Base-by-base conservation (phyloP, 1,140 invertebrate genomes). In the Drosophila oshimai region DNA sequence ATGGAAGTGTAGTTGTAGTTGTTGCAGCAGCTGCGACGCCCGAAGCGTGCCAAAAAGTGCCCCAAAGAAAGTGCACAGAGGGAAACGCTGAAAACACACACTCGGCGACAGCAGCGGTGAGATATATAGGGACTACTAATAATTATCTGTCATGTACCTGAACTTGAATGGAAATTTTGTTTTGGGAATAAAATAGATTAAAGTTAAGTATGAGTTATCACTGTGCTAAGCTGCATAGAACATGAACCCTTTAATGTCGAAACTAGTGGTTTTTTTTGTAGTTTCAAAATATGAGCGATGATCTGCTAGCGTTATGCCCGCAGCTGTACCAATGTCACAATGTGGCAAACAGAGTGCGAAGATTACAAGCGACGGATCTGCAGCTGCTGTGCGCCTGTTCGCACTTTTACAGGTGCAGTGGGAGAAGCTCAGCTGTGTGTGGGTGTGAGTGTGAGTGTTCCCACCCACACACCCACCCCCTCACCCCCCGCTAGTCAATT, bases 21-120 rank as follows among this genome's bases (percentile, higher is more conserved):
- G 42, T 65, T 64, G 61, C 61, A 64, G 61, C 61, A 65, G 42
- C 44, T 64, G 58, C 33, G 54, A 47, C 58, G 53, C 42, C 73
- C 45, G 42, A 80, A 80, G 76, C 50, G 71, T 80, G 76, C 77
- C 77, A 76, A 81, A 81, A 71, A 47, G 33, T 62, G 58, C 20
- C 58, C 53, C 54, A 28, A 44, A 58, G 54, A 62, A 62, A 62
- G 54, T 62, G 58, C 37, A 28, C 28, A 44, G 18, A 31, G 18
- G 10, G 4, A n/a, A n/a, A n/a, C n/a, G 28, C 20, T 5, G 7
- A 26, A 13, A 22, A 18, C 46, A 29, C 7, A 18, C 22, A 37
- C n/a, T n/a, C 33, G 26, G 29, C 9, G 18, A 42, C 58, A 62
- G 9, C 10, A 1, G 15, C 3, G 28, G 20, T 10, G 9, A 18